Percentiles rank a stretch among this genome's conserved stretches.
Conservation (phyloP, 64 coral and sea anemone genomes). For the Cladopsammia gracilis region DNA sequence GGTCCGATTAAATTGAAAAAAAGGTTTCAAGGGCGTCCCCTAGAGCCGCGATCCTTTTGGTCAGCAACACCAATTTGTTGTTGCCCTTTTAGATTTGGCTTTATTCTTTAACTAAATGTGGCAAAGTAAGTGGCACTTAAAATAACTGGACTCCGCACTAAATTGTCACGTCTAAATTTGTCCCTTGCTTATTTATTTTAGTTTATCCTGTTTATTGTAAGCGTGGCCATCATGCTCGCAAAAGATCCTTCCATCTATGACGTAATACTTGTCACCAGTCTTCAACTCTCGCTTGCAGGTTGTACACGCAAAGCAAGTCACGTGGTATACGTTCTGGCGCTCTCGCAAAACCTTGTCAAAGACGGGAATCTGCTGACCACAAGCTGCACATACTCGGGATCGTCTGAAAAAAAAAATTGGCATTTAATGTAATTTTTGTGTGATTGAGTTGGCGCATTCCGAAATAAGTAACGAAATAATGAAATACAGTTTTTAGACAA, state of each 20-base stretch:
- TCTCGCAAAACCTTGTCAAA: background rate
- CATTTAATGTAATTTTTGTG: background rate
- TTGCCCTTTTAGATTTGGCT: no score
- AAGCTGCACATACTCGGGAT: background rate
- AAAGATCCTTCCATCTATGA: constrained; percentile 6
- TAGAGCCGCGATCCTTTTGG: no score
- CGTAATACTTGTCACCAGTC: constrained; percentile 42
- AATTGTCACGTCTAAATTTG: background rate
- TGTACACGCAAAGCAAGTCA: background rate
- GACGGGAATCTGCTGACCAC: constrained; percentile 24
- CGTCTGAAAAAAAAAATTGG: background rate
- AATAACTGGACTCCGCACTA: no score
- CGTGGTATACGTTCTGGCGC: constrained; percentile 7
- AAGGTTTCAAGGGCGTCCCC: no score
- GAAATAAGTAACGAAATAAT: background rate
- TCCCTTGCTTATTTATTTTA: background rate
- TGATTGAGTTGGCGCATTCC: background rate
- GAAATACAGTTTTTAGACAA: no score
- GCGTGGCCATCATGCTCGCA: background rate
- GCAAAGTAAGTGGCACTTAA: no score
- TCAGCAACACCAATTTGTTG: no score
- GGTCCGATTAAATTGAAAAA: no score
- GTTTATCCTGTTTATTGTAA: background rate
- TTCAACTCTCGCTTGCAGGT: constrained; percentile 11
- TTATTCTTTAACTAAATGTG: no score